Base-by-base conservation (phyloP, 1,140 invertebrate genomes). In the Drosophila trapezifrons region DNA sequence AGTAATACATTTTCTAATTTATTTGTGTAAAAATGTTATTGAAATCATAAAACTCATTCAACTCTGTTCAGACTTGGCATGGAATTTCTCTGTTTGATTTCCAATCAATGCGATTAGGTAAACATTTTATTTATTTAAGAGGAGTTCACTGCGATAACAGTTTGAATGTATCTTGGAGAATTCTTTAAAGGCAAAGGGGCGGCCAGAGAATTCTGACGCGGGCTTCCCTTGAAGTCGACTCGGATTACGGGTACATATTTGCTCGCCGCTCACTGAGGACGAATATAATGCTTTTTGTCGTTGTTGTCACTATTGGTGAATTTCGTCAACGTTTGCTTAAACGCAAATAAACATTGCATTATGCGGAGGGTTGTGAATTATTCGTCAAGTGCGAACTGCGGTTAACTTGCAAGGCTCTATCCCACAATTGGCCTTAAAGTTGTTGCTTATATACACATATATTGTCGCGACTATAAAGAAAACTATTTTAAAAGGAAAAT, bases 321-420 rank as follows among this genome's bases (percentile, higher is more conserved):
- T 78, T 78, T 63, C 32, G 62, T 76, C 65, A 71, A 71, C 65
- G 65, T 77, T 77, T 54, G 65, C 65, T 77, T 43, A 58, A 71
- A 55, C 35, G 22, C 51, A 54, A 78, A 52, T 78, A 78, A 77
- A 78, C 66, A 78, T 64, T 64, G 74, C 42, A 22, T 15, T n/a
- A 20, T 20, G 42, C 20, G 35, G 47, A 25, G 27, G 37, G 49
- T 17, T 18, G 40, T 22, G 63, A 67, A 60, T 63, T 51, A 71
- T 71, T 43, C 47, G 43, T 71, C 76, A 78, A 78, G 76, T 78
- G 74, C 76, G 75, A 78, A 43, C 71, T 58, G 76, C 58, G 75
- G 76, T 78, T 64, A 49, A 49, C 37, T 40, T 40, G 27, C 32
- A 18, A 37, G n/a, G 46, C 37, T 25, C 51, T 20, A 71, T 40